Conservation (phyloP, 2,888 invertebrate genomes). For the Choreutis nemorana region DNA sequence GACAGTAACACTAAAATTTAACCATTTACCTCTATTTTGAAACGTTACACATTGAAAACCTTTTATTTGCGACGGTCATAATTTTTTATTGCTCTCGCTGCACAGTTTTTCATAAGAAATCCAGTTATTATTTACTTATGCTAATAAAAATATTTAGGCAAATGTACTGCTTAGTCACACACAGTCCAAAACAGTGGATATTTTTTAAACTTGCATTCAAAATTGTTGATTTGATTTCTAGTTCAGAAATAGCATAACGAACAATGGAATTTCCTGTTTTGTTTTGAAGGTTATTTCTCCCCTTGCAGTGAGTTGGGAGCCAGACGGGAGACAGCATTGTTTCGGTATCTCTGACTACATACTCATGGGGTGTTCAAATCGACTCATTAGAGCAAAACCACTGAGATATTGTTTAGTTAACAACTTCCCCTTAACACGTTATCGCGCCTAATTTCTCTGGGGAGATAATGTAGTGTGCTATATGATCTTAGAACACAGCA, state of each 20-base stretch:
- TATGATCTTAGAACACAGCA: too few relatives aligned
- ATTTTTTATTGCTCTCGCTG: too few relatives aligned
- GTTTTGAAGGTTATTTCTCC: constrained; percentile 45
- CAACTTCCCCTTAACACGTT: constrained; percentile 19
- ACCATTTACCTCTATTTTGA: constrained; percentile 8
- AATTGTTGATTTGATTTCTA: constrained; percentile 11
- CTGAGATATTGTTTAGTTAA: constrained; percentile 35
- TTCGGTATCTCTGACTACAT: constrained; percentile 26
- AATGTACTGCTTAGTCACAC: too few relatives aligned
- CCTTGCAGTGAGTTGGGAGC: constrained; percentile 34
- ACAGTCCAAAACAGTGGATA: constrained; percentile 4
- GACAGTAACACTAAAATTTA: constrained; percentile 5
- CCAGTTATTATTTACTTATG: too few relatives aligned
- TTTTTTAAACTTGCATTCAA: too few relatives aligned
- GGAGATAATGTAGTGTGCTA: constrained; percentile 11
- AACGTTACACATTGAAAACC: too few relatives aligned
- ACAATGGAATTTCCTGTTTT: constrained; percentile 47
- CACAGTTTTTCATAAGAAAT: too few relatives aligned
- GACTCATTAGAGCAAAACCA: constrained; percentile 35
- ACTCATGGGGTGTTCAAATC: constrained; percentile 43
- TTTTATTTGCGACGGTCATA: too few relatives aligned
- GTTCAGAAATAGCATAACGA: constrained; percentile 37
- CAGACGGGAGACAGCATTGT: constrained; percentile 36
- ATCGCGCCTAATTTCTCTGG: constrained; percentile 26
- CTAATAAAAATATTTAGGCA: too few relatives aligned